Percentiles rank a stretch among this genome's conserved stretches.
These are phyloP conservation scores for Oryctolagus cuniculus DNA, from an alignment of 2,113 vertebrate species.

Conservation along the genomic window DNA sequence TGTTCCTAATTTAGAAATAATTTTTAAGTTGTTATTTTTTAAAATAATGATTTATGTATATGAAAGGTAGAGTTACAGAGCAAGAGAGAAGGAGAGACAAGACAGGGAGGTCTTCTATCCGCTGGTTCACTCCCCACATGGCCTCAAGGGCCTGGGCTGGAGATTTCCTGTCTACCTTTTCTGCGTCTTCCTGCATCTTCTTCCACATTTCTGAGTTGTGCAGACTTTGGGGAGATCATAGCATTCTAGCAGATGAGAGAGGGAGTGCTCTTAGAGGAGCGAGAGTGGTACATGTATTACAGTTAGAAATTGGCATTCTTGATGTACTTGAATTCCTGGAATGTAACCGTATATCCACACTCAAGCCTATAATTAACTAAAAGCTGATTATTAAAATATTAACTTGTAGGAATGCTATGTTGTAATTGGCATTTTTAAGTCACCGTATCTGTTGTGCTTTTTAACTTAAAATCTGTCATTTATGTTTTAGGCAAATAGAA, in stretches of 20 bases:
- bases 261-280: background rate
- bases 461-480: conserved; percentile 49
- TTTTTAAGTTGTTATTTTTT: too few relatives aligned
- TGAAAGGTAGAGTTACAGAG: too few relatives aligned
- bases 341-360: background rate
- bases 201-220: background rate
- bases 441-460: background rate
- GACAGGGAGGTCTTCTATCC: too few relatives aligned
- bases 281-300: background rate
- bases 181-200: background rate
- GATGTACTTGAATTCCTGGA: conserved; percentile 1
- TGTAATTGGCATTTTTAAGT: background rate
- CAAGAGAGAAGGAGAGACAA: too few relatives aligned
- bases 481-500: conserved; percentile 95
- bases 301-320: conserved; percentile 15
- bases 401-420: conserved; percentile 26
- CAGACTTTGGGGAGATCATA: background rate
- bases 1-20: too few relatives aligned
- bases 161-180: background rate
- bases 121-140: too few relatives aligned
- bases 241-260: conserved; percentile 5
- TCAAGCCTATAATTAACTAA: conserved; percentile 40
- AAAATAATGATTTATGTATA: too few relatives aligned
- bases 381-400: conserved; percentile 52
- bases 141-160: too few relatives aligned